Evolutionary conservation across 2,888 invertebrate genomes (phyloP), one percentile per base, ranked within the genome.

Genomic region (Cosmopolites sordidus): DNA sequence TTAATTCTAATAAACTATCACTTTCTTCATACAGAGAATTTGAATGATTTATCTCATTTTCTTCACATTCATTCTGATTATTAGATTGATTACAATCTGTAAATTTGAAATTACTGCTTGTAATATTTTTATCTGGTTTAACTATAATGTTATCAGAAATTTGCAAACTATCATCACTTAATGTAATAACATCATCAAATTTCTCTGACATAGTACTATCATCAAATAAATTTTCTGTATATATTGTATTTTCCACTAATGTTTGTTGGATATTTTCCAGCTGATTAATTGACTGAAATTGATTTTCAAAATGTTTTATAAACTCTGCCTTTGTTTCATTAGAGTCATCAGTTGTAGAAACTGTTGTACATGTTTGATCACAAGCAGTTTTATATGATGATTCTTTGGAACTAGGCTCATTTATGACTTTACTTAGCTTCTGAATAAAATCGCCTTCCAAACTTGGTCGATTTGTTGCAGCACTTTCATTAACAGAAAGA

Each of bases 151-250:
- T 5, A 33, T 33, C 33, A 11, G 4, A 3, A 9, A 11, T 33
- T 33, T 33, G 33, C 4, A 22, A 43, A 16, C 49, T 43, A 8
- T 49, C 49, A 43, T 49, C 49, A 29, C 49, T 49, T 14, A 49
- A 27, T 3, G 27, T 29, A 43, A 49, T 43, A n/a, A 49, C 14
- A 27, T n/a, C 29, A 43, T 43, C 16, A 38, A 39, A 18, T n/a
- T n/a, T 6, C 15, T 29, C 17, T 12, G 33, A 33, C 3, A 33
- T 11, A 46, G 15, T 12, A 16, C n/a, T 2, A n/a, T 33, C 8
- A 22, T 22, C 1, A 1, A 46, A 12, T 1, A 33, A 22, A n/a
- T 27, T 22, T 8, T 11, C n/a, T 1, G 29, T 8, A 17, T 18
- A 9, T n/a, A 33, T 16, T 29, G 48, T 41, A 33, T 48, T 42